Percentiles rank a stretch among this genome's conserved stretches.
These are phyloP conservation scores for Agrotis puta DNA, from an alignment of 2,888 invertebrate species.

Conservation along the genomic window DNA sequence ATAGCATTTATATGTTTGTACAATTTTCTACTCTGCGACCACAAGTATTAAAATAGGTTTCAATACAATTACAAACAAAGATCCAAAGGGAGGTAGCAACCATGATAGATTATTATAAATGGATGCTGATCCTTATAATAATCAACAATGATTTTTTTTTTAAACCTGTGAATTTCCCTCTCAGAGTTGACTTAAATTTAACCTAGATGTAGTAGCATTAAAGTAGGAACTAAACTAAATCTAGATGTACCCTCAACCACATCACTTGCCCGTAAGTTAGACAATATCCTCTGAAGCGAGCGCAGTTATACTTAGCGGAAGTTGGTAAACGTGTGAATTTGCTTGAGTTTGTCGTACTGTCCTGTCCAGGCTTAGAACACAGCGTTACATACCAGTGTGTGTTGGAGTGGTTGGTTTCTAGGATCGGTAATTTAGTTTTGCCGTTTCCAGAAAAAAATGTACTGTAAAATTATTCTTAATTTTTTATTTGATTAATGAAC, in stretches of 20 bases:
- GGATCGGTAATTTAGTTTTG: background rate
- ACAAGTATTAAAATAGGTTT: too few species aligned
- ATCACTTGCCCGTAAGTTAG: slow-evolving; percentile 50
- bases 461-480: too few species aligned
- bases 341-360: slow-evolving; percentile 35
- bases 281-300: slow-evolving; percentile 45
- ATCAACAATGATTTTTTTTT: too few species aligned
- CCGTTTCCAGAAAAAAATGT: background rate
- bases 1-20: too few species aligned
- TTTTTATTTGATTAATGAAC: too few species aligned
- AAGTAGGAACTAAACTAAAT: background rate
- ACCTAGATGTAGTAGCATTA: slow-evolving; percentile 12
- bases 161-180: background rate
- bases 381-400: background rate
- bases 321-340: slow-evolving; percentile 50
- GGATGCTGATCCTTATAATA: too few species aligned
- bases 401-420: background rate
- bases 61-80: too few species aligned
- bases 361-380: slow-evolving; percentile 33
- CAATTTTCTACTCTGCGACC: too few species aligned
- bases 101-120: too few species aligned
- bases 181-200: background rate
- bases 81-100: too few species aligned
- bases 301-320: slow-evolving; percentile 46
- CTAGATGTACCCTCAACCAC: slow-evolving; percentile 29